Conservation (phyloP, 1,140 invertebrate species). For the Acromyrmex charruanus region DNA sequence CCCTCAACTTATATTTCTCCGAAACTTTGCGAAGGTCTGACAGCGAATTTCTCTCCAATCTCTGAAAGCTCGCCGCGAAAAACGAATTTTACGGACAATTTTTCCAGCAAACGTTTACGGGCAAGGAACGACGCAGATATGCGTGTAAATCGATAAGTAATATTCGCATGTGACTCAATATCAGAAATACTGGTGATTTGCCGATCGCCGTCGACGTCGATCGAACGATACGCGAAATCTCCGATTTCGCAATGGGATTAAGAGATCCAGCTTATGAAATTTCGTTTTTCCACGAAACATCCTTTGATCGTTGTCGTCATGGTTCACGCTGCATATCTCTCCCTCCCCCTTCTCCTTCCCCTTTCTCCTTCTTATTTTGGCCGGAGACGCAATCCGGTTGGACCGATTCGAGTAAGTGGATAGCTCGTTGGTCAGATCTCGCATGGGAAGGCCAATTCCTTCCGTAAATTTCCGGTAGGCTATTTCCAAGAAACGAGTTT, state of each 20-base stretch:
- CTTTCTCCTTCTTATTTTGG: slow-evolving; percentile 7
- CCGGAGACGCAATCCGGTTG: slow-evolving; percentile 59
- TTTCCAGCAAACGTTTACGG: slow-evolving; percentile 6
- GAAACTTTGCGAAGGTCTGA: background rate
- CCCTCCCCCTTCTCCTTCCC: background rate
- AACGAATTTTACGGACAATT: slow-evolving; percentile 48
- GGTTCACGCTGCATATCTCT: slow-evolving; percentile 24
- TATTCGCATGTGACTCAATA: slow-evolving; percentile 28
- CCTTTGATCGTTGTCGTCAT: background rate
- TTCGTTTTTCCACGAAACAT: slow-evolving; percentile 34
- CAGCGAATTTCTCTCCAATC: slow-evolving; percentile 1
- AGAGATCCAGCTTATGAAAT: slow-evolving; percentile 74
- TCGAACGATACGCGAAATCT: slow-evolving; percentile 58
- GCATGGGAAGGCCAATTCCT: slow-evolving; percentile 72
- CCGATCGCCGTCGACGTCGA: background rate
- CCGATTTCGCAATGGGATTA: slow-evolving; percentile 63
- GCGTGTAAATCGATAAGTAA: slow-evolving; percentile 36
- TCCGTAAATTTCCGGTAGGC: slow-evolving; percentile 77
- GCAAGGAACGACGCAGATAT: slow-evolving; percentile 7
- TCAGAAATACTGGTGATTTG: slow-evolving; percentile 45
- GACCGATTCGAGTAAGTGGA: slow-evolving; percentile 67
- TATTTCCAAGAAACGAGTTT: slow-evolving; percentile 79
- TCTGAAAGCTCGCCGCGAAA: background rate
- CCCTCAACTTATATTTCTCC: background rate
- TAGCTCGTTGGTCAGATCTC: slow-evolving; percentile 69